Evolutionary conservation across 2,888 invertebrate genomes (phyloP).

Genomic region (Tortrix viridana): DNA sequence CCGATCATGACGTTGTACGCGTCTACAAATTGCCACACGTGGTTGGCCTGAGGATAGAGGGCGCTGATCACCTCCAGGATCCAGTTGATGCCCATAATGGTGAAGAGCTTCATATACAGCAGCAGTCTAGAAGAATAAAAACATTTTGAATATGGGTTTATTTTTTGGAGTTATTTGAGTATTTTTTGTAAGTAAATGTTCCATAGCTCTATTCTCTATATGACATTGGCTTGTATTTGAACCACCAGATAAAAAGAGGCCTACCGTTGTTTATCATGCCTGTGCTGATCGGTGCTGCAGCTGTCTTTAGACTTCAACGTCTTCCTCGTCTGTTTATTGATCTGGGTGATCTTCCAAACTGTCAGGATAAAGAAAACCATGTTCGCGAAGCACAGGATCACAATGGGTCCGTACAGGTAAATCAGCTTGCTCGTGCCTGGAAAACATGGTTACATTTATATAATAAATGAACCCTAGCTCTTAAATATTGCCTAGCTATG

Average conservation of each 20-base stretch:
- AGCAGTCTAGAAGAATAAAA: conserved; percentile 81
- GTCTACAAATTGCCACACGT: conserved; percentile 86
- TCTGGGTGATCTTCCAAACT: conserved; percentile 66
- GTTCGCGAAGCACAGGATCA: conserved; percentile 66
- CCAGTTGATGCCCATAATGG: conserved; percentile 91
- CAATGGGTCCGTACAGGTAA: conserved; percentile 72
- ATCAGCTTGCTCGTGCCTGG: conserved; percentile 66
- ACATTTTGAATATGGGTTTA: conserved; percentile 7
- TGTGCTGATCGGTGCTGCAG: conserved; percentile 64
- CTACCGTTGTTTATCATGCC: conserved; percentile 71
- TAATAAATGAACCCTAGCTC: not conserved
- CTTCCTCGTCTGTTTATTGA: conserved; percentile 61
- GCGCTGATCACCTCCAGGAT: conserved; percentile 88
- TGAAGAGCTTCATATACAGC: conserved; percentile 87
- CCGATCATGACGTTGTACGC: conserved; percentile 88
- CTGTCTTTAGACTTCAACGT: conserved; percentile 70
- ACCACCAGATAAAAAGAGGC: not conserved
- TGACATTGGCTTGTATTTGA: not conserved
- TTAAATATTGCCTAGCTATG: not conserved
- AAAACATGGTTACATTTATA: conserved; percentile 41
- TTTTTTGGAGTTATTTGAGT: too few relatives aligned
- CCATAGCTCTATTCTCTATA: too few relatives aligned
- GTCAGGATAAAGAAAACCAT: conserved; percentile 70
- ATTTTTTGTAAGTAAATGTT: too few relatives aligned
- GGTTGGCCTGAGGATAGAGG: conserved; percentile 72